A percentile compares a stretch with the other conserved stretches of the same genome.
Conservation (phyloP, 1,140 invertebrate species). For the Atta cephalotes region DNA sequence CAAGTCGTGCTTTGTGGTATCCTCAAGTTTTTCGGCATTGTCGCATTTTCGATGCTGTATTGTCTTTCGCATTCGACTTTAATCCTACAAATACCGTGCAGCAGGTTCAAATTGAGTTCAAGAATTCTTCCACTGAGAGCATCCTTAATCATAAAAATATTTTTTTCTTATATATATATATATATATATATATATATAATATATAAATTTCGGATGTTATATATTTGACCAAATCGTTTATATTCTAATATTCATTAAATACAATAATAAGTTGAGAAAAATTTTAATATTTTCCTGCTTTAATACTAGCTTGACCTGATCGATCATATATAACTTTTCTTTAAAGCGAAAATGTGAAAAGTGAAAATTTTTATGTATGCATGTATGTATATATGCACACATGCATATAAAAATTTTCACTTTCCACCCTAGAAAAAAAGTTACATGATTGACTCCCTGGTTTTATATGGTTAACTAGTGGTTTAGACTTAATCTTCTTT, state of each 20-base stretch:
- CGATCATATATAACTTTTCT: no score
- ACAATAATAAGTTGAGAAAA: neutral
- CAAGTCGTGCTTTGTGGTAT: constrained; percentile 60
- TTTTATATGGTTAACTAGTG: no score
- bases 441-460: no score
- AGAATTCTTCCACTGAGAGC: constrained; percentile 2
- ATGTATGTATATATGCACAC: no score
- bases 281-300: neutral
- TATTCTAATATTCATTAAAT: neutral
- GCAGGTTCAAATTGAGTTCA: constrained; percentile 12
- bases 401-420: no score
- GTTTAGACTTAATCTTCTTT: no score
- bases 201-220: neutral
- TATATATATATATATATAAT: no score
- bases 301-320: neutral
- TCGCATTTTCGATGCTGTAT: constrained; percentile 15
- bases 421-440: no score
- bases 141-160: neutral
- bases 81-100: constrained; percentile 14
- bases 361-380: no score
- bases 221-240: neutral
- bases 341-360: no score
- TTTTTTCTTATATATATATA: neutral
- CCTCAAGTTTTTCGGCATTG: constrained; percentile 29
- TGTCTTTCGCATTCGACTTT: constrained; percentile 35